phyloP scores from a whole-genome alignment of 2,888 invertebrate species.

The Thecophora atra region DNA sequence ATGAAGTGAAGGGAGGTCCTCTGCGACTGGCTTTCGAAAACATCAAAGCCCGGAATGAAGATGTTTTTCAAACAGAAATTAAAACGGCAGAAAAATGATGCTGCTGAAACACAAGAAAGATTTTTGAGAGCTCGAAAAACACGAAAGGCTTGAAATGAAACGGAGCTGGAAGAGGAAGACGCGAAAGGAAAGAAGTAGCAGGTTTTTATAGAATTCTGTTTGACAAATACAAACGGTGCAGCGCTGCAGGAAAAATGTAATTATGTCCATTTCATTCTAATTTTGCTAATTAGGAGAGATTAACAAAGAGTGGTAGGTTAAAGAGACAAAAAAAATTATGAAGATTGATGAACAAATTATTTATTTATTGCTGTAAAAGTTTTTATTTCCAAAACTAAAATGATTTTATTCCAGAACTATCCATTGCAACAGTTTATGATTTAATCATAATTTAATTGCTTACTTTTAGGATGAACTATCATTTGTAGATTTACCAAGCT shows the following conservation, averaged over 20 bases:
- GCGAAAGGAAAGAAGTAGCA: background rate
- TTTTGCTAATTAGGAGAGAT: background rate
- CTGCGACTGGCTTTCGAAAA: background rate
- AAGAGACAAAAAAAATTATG: too few relatives aligned
- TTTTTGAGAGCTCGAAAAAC: background rate
- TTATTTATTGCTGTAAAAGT: too few relatives aligned
- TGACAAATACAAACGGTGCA: background rate
- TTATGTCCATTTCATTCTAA: background rate
- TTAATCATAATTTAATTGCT: too few relatives aligned
- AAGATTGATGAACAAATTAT: too few relatives aligned
- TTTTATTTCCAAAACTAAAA: too few relatives aligned
- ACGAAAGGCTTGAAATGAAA: constrained; percentile 11
- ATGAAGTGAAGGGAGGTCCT: constrained; percentile 2
- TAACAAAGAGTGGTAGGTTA: too few relatives aligned
- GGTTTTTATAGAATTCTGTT: background rate
- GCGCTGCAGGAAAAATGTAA: background rate
- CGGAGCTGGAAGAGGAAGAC: background rate
- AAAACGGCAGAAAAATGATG: constrained; percentile 9
- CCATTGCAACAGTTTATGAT: too few relatives aligned
- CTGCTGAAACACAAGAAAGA: constrained; percentile 7
- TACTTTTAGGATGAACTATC: too few relatives aligned
- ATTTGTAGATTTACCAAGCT: too few relatives aligned
- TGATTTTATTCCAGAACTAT: too few relatives aligned
- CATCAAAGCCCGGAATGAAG: background rate
- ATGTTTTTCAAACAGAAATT: background rate